Conservation (phyloP, 2,888 invertebrate species). For the Limenitis camilla region DNA sequence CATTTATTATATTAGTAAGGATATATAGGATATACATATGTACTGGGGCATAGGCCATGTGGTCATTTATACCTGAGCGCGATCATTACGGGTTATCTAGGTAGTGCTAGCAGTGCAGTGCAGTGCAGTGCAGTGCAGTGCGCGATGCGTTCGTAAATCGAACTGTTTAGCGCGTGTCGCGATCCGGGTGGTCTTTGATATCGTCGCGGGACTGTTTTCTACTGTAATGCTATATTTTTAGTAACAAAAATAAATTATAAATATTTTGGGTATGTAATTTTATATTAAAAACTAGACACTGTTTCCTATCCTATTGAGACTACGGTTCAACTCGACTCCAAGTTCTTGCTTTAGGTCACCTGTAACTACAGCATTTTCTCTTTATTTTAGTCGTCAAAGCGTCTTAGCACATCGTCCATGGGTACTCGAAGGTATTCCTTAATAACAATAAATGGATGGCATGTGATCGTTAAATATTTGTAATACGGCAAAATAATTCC, state of each 20-base stretch:
- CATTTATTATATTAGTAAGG: too few relatives aligned
- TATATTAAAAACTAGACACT: too few relatives aligned
- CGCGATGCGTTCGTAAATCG: slow-evolving; percentile 47
- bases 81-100: slow-evolving; percentile 31
- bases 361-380: too few relatives aligned
- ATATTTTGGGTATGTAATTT: neutral
- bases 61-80: neutral
- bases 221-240: slow-evolving; percentile 9
- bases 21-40: neutral
- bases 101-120: slow-evolving; percentile 20
- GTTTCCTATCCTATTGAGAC: too few relatives aligned
- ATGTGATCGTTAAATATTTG: too few relatives aligned
- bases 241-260: neutral
- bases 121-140: neutral
- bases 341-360: too few relatives aligned
- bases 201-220: slow-evolving; percentile 20
- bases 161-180: slow-evolving; percentile 45
- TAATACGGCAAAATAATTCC: too few relatives aligned
- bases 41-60: neutral
- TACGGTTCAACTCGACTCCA: too few relatives aligned
- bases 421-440: too few relatives aligned
- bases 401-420: too few relatives aligned
- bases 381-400: too few relatives aligned
- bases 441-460: too few relatives aligned
- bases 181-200: slow-evolving; percentile 47